phyloP scores from a whole-genome alignment of 2,797 vertebrate species.

The Diglossa cyanea region DNA sequence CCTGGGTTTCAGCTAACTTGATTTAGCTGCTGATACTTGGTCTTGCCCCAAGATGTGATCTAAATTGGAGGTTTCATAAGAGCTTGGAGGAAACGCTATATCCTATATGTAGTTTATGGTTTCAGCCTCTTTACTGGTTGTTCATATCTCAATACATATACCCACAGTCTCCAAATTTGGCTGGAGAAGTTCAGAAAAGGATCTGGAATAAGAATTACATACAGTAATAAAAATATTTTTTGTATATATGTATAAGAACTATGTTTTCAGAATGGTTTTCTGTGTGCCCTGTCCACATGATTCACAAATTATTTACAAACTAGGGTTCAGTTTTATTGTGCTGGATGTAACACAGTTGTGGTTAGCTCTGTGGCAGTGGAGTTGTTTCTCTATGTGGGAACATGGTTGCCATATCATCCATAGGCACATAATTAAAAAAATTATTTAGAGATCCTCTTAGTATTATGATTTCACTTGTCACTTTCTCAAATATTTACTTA shows the following conservation, averaged over 20 bases:
- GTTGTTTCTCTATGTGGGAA: neutral
- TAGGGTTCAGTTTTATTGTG: neutral
- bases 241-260: neutral
- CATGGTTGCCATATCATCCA: neutral
- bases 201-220: neutral
- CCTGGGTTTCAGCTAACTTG: neutral
- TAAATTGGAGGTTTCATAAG: neutral
- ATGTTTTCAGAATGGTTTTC: neutral
- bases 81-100: neutral
- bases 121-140: neutral
- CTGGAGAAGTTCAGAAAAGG: neutral
- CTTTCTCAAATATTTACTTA: neutral
- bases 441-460: neutral
- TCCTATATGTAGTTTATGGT: neutral
- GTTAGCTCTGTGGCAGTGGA: neutral
- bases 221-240: neutral
- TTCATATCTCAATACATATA: neutral
- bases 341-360: neutral
- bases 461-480: neutral
- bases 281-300: neutral
- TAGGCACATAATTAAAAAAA: neutral
- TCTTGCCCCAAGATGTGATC: neutral
- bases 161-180: neutral
- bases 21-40: neutral
- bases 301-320: neutral